These are phyloP conservation scores for Drosophila dunni DNA, from an alignment of 1,140 invertebrate genomes.

Conservation along the genomic window DNA sequence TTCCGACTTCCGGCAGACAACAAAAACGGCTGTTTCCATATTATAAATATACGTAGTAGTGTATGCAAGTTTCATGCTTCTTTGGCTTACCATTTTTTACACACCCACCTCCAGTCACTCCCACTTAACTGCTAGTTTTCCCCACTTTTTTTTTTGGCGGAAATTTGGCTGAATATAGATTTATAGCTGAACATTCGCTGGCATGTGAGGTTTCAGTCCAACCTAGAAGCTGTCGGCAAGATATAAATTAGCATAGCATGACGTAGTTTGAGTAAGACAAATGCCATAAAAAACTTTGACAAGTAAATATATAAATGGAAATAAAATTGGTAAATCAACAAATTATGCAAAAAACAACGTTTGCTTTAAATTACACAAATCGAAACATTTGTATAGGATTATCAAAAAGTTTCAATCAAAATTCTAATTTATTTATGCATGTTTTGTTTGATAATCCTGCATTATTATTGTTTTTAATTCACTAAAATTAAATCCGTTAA, in stretches of 20 bases:
- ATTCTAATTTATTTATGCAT: too few species aligned
- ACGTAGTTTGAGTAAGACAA: conserved; percentile 44
- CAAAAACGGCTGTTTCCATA: conserved; percentile 70
- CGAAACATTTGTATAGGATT: too few species aligned
- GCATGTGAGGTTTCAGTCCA: conserved; percentile 13
- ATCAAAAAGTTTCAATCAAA: too few species aligned
- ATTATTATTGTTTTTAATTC: neutral
- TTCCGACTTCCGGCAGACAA: conserved; percentile 80
- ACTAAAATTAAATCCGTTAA: too few species aligned
- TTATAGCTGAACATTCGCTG: conserved; percentile 60
- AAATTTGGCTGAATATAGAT: conserved; percentile 71
- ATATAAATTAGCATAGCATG: conserved; percentile 52
- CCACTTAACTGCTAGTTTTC: neutral
- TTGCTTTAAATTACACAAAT: neutral
- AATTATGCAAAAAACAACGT: neutral
- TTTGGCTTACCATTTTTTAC: conserved; percentile 44
- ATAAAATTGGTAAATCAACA: conserved; percentile 20
- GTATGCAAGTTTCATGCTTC: conserved; percentile 73
- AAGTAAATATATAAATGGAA: conserved; percentile 30
- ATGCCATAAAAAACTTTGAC: conserved; percentile 36
- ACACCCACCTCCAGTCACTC: neutral
- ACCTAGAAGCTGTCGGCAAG: conserved; percentile 41
- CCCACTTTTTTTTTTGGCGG: conserved; percentile 35
- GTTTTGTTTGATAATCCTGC: conserved; percentile 4
- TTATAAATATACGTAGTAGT: conserved; percentile 46